Evolutionary conservation across 2,888 invertebrate genomes (phyloP).

Genomic region (Phoenoteleia sp.): DNA sequence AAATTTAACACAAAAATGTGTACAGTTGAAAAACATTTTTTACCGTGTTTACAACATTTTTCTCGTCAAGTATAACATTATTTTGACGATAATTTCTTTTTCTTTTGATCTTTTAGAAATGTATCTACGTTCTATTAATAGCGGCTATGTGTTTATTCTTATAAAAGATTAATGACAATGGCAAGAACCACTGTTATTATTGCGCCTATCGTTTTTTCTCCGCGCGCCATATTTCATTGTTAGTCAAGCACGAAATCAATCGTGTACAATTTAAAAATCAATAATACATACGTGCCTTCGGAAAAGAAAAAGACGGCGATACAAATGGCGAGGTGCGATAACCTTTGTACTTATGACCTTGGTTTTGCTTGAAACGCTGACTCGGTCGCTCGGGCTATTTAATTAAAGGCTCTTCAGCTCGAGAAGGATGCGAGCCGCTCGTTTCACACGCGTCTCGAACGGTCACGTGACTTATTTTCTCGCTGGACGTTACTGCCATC

Average conservation of each 20-base stretch:
- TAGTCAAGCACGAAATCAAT: background rate
- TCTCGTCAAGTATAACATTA: no score
- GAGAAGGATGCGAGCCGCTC: slow-evolving; percentile 59
- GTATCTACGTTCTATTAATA: no score
- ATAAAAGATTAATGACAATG: no score
- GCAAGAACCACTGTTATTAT: no score
- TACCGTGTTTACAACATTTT: no score
- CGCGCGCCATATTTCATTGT: no score
- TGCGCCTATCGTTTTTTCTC: no score
- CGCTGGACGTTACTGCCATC: slow-evolving; percentile 45
- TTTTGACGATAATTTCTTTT: no score
- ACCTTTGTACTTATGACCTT: slow-evolving; percentile 84
- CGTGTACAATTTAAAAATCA: background rate
- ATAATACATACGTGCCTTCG: slow-evolving; percentile 6
- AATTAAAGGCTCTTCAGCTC: slow-evolving; percentile 81
- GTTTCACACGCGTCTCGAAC: slow-evolving; percentile 57
- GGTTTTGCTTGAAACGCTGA: slow-evolving; percentile 72
- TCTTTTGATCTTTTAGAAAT: no score
- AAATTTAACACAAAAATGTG: no score
- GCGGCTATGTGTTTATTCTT: no score
- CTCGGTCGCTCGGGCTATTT: slow-evolving; percentile 78
- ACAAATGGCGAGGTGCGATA: slow-evolving; percentile 78
- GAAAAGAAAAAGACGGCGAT: slow-evolving; percentile 21
- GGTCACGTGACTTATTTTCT: slow-evolving; percentile 62
- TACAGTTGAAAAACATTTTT: no score